Evolutionary conservation across 2,113 vertebrate species (phyloP).

Genomic region (Pluvialis apricaria): DNA sequence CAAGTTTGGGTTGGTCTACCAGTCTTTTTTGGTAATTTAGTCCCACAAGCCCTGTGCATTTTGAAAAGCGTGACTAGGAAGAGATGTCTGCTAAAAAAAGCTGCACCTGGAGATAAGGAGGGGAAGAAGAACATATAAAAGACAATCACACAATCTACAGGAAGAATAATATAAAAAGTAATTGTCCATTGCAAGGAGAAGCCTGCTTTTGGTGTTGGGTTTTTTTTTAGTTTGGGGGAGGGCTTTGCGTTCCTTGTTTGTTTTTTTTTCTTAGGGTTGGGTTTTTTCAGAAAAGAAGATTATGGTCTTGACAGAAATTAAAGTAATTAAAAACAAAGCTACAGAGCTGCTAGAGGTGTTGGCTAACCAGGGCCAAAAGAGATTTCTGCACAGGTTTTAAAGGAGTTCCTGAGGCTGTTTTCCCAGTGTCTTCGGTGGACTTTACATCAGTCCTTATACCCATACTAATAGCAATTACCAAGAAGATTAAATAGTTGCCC

Average conservation of each 20-base stretch:
- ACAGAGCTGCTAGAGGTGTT: background rate
- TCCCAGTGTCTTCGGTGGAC: background rate
- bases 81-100: background rate
- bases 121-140: background rate
- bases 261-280: background rate
- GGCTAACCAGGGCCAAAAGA: background rate
- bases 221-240: background rate
- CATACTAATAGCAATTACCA: background rate
- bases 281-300: background rate
- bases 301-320: background rate
- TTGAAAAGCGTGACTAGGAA: background rate
- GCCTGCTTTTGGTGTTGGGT: too few species aligned
- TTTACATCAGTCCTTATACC: background rate
- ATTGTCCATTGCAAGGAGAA: background rate
- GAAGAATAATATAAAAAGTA: background rate
- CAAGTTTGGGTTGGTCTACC: background rate
- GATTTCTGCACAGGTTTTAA: background rate
- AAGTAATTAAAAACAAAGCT: background rate
- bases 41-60: background rate
- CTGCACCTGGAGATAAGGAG: background rate
- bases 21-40: background rate
- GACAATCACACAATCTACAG: too few species aligned
- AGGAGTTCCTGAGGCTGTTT: background rate
- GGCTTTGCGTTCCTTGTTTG: background rate
- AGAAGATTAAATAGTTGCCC: background rate